Percentiles rank a stretch among this genome's conserved stretches.
Evolutionary conservation across 2,113 vertebrate species (phyloP).

Genomic region (Protobothrops mucrosquamatus): DNA sequence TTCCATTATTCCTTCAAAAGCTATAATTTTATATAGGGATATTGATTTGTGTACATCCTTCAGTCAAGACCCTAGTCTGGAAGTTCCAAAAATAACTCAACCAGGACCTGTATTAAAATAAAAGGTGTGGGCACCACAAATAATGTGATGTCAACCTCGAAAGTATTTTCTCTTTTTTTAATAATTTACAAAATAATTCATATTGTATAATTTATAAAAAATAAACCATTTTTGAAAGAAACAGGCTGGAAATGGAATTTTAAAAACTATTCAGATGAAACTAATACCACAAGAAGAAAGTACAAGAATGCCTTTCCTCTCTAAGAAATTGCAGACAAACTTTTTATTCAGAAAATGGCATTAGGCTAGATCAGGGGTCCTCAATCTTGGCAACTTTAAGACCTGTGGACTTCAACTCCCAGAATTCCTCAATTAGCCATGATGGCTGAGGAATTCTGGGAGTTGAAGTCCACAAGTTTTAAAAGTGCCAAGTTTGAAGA

Average conservation of each 20-base stretch:
- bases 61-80: not conserved
- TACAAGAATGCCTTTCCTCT: not conserved
- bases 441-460: no score
- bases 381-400: no score
- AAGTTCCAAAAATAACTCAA: not conserved
- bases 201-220: not conserved
- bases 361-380: no score
- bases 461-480: no score
- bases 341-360: not conserved
- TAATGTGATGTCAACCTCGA: not conserved
- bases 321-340: not conserved
- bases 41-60: not conserved
- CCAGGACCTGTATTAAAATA: not conserved
- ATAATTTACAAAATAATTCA: not conserved
- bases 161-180: not conserved
- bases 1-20: not conserved
- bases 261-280: not conserved
- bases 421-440: no score
- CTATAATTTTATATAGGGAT: not conserved
- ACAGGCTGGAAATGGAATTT: not conserved
- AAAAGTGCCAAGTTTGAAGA: no score
- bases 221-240: not conserved
- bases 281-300: not conserved
- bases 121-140: not conserved
- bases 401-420: no score